Conservation (phyloP, 2,888 invertebrate species). For the Steromphala cineraria region DNA sequence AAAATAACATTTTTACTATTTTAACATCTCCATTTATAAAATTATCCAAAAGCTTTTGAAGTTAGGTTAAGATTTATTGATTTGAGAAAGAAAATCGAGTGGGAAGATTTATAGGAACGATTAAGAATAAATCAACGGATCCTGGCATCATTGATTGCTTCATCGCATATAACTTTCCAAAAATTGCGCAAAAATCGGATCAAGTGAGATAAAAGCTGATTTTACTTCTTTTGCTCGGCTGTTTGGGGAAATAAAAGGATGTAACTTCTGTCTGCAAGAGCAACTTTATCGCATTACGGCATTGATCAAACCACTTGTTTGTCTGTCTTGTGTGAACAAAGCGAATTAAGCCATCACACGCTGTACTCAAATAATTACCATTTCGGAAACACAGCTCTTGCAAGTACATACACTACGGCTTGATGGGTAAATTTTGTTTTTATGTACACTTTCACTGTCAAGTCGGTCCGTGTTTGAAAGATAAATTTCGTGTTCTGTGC, state of each 20-base stretch:
- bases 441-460: too few species aligned
- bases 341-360: not conserved
- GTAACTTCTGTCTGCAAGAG: not conserved
- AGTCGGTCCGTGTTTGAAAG: too few species aligned
- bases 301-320: not conserved
- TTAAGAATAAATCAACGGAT: not conserved
- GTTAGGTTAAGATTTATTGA: not conserved
- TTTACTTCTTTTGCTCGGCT: not conserved
- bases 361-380: not conserved
- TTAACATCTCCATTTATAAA: too few species aligned
- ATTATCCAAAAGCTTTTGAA: too few species aligned
- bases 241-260: not conserved
- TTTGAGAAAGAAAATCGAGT: not conserved
- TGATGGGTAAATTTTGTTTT: too few species aligned
- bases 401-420: too few species aligned
- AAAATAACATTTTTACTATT: too few species aligned
- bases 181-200: not conserved
- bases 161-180: not conserved
- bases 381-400: too few species aligned
- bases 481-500: too few species aligned
- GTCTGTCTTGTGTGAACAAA: not conserved
- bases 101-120: slow-evolving; percentile 2
- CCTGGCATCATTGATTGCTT: not conserved
- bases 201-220: not conserved
- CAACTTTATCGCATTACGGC: not conserved